Percentiles rank a stretch among this genome's conserved stretches.
These are phyloP conservation scores for Papilio protenor DNA, from an alignment of 2,888 invertebrate species.

Conservation along the genomic window DNA sequence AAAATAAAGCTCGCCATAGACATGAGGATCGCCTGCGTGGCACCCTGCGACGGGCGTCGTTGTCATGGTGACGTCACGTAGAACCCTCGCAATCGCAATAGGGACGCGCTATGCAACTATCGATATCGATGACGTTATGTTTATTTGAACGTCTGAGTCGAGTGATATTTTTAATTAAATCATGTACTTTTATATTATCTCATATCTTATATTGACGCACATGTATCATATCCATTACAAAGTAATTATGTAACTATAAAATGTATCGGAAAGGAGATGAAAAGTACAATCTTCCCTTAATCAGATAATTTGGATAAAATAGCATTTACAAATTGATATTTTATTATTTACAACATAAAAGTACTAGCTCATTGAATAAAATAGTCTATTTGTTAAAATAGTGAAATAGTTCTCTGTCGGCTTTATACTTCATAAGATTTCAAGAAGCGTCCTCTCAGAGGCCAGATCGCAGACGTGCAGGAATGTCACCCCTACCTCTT, in stretches of 20 bases:
- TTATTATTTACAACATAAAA: background rate
- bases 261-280: too few species aligned
- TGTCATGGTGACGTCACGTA: constrained; percentile 55
- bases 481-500: constrained; percentile 44
- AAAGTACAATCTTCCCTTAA: too few species aligned
- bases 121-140: constrained; percentile 24
- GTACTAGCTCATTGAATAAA: background rate
- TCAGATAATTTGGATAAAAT: background rate
- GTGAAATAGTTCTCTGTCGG: constrained; percentile 30
- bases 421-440: constrained; percentile 43
- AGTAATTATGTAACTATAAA: background rate
- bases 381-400: background rate
- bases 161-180: background rate
- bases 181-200: background rate
- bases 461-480: constrained; percentile 45
- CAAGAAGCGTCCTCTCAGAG: constrained; percentile 45
- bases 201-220: constrained; percentile 36
- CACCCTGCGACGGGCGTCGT: constrained; percentile 45
- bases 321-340: background rate
- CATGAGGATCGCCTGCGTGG: constrained; percentile 38
- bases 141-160: background rate
- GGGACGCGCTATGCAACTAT: constrained; percentile 38
- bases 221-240: background rate
- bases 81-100: constrained; percentile 40
- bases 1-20: constrained; percentile 39